These are phyloP conservation scores for Ridgeia piscesae DNA, from an alignment of 1,140 invertebrate genomes.

Conservation along the genomic window DNA sequence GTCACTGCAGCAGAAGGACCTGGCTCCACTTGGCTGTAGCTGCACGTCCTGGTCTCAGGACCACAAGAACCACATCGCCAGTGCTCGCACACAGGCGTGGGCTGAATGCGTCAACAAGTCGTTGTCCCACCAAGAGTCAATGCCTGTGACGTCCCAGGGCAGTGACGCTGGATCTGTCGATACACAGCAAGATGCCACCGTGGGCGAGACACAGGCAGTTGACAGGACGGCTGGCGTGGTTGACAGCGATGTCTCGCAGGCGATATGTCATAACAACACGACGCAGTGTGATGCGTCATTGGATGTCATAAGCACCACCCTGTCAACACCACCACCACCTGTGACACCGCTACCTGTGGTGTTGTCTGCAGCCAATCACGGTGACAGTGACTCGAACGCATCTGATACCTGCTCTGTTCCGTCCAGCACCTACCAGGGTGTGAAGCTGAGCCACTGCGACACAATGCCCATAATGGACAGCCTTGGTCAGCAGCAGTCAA, in stretches of 20 bases:
- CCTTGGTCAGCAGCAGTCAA: neutral
- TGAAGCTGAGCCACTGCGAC: neutral
- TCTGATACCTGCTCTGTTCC: neutral
- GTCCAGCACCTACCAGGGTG: neutral
- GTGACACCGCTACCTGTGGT: neutral
- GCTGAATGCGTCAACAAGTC: slow-evolving; percentile 7
- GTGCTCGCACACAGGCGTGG: slow-evolving; percentile 5
- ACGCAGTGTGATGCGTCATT: neutral
- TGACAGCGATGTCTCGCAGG: neutral
- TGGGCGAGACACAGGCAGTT: neutral
- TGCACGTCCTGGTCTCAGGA: neutral
- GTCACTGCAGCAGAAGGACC: neutral
- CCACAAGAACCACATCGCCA: neutral
- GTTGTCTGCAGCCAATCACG: neutral
- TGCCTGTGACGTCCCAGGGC: neutral
- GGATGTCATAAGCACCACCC: neutral
- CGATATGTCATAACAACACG: neutral
- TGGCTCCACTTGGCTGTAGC: neutral
- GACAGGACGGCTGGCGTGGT: neutral
- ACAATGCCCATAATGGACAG: neutral
- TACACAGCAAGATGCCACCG: neutral
- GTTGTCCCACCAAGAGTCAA: neutral
- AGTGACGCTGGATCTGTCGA: neutral
- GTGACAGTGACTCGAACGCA: neutral
- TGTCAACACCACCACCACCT: neutral